Evolutionary conservation across 2,113 vertebrate genomes (phyloP).

Genomic region (Oryzias celebensis): DNA sequence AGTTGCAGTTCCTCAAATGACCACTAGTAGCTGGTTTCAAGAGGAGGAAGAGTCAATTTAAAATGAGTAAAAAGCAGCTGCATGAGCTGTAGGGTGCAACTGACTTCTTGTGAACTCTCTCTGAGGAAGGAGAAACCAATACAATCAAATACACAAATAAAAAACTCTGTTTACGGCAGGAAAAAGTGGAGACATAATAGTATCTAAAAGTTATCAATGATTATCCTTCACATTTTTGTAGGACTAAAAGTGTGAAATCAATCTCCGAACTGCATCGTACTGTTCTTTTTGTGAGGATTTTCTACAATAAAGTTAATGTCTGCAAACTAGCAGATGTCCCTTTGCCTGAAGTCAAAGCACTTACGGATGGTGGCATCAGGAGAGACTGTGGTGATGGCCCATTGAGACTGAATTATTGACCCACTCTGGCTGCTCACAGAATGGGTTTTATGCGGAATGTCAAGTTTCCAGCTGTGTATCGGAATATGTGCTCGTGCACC

Average conservation of each 20-base stretch:
- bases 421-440: constrained; percentile 36
- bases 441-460: constrained; percentile 47
- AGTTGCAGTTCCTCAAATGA: too few species aligned
- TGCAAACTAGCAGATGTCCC: constrained; percentile 46
- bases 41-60: too few species aligned
- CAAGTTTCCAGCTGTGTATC: constrained; percentile 59
- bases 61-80: too few species aligned
- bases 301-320: constrained; percentile 26
- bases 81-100: too few species aligned
- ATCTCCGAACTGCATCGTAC: not conserved
- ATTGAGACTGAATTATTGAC: constrained; percentile 64
- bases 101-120: too few species aligned
- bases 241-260: constrained; percentile 1
- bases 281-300: constrained; percentile 6
- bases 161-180: too few species aligned
- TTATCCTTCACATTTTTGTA: not conserved
- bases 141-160: too few species aligned
- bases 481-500: constrained; percentile 28
- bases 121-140: too few species aligned
- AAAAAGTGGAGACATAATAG: too few species aligned
- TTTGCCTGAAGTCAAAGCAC: constrained; percentile 48
- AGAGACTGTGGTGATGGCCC: constrained; percentile 39
- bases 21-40: too few species aligned
- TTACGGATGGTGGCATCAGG: constrained; percentile 58
- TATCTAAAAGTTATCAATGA: not conserved